Conservation (phyloP, 2,888 invertebrate species). For the Calameuta pallipes region DNA sequence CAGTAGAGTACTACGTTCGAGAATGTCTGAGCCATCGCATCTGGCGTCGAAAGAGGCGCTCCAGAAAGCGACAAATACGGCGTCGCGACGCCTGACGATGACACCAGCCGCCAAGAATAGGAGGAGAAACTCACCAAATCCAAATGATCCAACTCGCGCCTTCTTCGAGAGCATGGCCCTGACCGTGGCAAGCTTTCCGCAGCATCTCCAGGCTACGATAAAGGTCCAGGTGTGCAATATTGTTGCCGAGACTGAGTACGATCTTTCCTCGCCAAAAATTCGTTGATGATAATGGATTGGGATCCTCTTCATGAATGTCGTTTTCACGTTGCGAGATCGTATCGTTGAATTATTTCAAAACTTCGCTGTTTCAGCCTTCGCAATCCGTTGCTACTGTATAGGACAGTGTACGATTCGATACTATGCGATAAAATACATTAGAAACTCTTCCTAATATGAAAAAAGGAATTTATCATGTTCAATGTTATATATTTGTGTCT, state of each 20-base stretch:
- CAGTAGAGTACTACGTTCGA: slow-evolving; percentile 21
- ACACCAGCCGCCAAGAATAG: slow-evolving; percentile 23
- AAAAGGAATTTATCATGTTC: neutral
- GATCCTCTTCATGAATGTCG: neutral
- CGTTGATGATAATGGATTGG: slow-evolving; percentile 9
- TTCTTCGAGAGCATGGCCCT: slow-evolving; percentile 52
- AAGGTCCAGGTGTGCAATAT: slow-evolving; percentile 45
- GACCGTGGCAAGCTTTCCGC: slow-evolving; percentile 49
- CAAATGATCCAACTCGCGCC: slow-evolving; percentile 38
- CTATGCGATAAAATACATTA: neutral
- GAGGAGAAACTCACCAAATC: slow-evolving; percentile 31
- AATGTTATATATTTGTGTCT: neutral
- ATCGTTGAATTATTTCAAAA: neutral
- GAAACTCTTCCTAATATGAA: neutral
- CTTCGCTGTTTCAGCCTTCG: neutral
- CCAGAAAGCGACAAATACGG: slow-evolving; percentile 22
- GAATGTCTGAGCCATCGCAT: slow-evolving; percentile 28
- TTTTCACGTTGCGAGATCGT: neutral
- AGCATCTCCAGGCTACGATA: slow-evolving; percentile 43
- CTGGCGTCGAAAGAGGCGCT: slow-evolving; percentile 25
- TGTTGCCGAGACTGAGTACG: slow-evolving; percentile 42
- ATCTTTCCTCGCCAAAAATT: slow-evolving; percentile 33
- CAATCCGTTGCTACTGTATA: neutral
- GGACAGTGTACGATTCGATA: neutral
- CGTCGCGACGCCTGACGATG: slow-evolving; percentile 29